These are phyloP conservation scores for Lerema accius DNA, from an alignment of 1,140 invertebrate species.

Conservation along the genomic window DNA sequence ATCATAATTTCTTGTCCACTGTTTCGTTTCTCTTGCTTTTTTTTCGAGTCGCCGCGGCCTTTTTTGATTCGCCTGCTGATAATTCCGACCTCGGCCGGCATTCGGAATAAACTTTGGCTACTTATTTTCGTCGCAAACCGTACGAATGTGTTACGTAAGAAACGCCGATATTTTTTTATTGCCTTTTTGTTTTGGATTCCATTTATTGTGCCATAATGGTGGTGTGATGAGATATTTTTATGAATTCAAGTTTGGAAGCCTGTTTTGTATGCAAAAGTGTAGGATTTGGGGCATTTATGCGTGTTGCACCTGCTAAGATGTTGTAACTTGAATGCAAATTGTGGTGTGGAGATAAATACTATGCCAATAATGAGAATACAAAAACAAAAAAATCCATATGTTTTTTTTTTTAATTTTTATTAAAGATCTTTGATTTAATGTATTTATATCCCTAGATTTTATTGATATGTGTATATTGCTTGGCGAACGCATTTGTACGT, in stretches of 20 bases:
- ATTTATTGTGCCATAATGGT: constrained; percentile 58
- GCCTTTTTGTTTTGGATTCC: constrained; percentile 46
- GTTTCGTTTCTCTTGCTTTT: constrained; percentile 46
- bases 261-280: constrained; percentile 40
- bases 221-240: constrained; percentile 57
- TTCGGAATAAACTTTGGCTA: constrained; percentile 57
- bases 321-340: constrained; percentile 19
- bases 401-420: no score
- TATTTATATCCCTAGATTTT: no score
- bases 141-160: constrained; percentile 49
- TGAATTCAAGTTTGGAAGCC: constrained; percentile 46
- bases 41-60: constrained; percentile 45
- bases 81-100: constrained; percentile 54
- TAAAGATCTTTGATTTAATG: no score
- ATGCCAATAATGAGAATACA: no score
- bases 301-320: constrained; percentile 26
- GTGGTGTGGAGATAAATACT: constrained; percentile 8
- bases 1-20: constrained; percentile 75
- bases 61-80: constrained; percentile 65
- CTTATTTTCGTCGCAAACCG: constrained; percentile 50
- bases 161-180: constrained; percentile 39
- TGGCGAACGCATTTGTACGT: no score
- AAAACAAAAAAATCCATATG: no score
- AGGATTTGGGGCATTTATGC: constrained; percentile 36
- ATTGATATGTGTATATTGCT: no score